A percentile compares a stretch with the other conserved stretches of the same genome.
Conservation (phyloP, 2,888 invertebrate genomes). For the Andrena trimmerana region DNA sequence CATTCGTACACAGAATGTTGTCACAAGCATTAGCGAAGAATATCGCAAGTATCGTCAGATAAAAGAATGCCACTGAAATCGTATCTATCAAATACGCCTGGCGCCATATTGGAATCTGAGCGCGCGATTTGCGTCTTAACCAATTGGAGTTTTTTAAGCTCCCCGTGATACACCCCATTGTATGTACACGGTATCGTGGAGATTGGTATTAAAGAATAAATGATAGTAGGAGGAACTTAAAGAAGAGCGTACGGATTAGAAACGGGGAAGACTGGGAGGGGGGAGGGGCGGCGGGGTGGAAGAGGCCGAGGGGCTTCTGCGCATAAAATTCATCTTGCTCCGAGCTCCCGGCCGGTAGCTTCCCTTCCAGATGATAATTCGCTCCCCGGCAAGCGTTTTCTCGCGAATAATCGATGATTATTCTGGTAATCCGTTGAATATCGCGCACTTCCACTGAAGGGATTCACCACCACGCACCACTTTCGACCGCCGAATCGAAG, state of each 20-base stretch:
- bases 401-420: conserved; percentile 1
- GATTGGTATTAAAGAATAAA: neutral
- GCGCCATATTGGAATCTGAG: neutral
- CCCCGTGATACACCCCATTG: neutral
- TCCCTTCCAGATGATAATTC: neutral
- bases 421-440: conserved; percentile 13
- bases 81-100: neutral
- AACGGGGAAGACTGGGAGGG: neutral
- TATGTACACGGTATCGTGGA: neutral
- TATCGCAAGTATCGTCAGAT: too few species aligned
- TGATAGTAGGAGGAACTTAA: neutral
- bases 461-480: conserved; percentile 10
- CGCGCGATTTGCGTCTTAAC: neutral
- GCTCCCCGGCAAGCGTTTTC: neutral
- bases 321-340: neutral
- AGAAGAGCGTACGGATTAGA: neutral
- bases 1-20: too few species aligned
- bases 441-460: conserved; percentile 10
- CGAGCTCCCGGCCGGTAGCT: neutral
- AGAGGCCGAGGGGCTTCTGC: neutral
- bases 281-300: neutral
- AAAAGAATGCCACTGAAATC: neutral
- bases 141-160: neutral
- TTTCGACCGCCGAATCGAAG: conserved; percentile 49
- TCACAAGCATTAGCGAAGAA: too few species aligned